Evolutionary conservation across 2,888 invertebrate species (phyloP), one percentile per base, ranked within the genome.

Genomic region (Caenorhabditis panamensis): DNA sequence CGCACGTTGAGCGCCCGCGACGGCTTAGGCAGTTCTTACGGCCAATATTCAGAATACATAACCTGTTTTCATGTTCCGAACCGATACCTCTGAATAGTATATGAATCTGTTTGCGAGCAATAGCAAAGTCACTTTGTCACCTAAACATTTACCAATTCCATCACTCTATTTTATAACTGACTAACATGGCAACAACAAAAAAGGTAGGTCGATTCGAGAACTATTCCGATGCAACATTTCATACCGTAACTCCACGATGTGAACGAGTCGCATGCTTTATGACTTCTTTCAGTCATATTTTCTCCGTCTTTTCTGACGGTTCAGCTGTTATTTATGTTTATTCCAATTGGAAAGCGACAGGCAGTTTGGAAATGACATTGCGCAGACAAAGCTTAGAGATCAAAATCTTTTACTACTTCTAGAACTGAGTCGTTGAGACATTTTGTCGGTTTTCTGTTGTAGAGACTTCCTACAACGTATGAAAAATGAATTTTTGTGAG

Each of bases 1-100:
- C 63, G 61, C 72, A 72, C 63, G 71, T 63, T 72, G 61, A 66
- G 67, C 59, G 76, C 41, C 59, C 54, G 59, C 51, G 69, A 59
- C 63, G 78, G 78, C 78, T 78, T 78, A 78, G 64, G 37, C 64
- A 78, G 64, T 78, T 69, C 69, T 77, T 77, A 77, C 53, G 58
- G 64, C 59, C 53, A 56, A 63, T 61, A 73, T 72, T 72, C 58
- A 61, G 67, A 75, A 67, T 66, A 53, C 51, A 78, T 66, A 78
- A 78, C 78, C 78, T 78, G 78, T 78, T 78, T 78, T 66, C 24
- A 54, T 61, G 78, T 78, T 78, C 78, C 78, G 59, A 78, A 71
- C 78, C 71, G 53, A 78, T 78, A 78, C 64, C 44, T 71, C 36
- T 71, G 59, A 78, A 78, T 78, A 69, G 77, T 62, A 61, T 53